phyloP scores from a whole-genome alignment of 1,140 invertebrate species.

The Drosophila sechellia region DNA sequence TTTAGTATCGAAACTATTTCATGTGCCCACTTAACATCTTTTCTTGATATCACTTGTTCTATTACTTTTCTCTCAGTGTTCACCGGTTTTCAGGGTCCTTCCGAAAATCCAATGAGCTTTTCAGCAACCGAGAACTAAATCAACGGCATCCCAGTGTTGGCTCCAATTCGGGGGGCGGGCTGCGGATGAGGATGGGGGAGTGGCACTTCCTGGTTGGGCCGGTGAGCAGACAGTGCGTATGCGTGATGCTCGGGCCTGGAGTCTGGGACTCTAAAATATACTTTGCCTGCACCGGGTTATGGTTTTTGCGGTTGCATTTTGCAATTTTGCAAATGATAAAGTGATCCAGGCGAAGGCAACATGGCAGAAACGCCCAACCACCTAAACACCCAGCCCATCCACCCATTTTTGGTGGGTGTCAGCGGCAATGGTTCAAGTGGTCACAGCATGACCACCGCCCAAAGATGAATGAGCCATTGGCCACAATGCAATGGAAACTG shows the following conservation, averaged over 20 bases:
- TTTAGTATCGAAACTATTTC: no score
- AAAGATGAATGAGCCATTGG: conserved; percentile 74
- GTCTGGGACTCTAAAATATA: conserved; percentile 69
- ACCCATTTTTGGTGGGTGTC: conserved; percentile 41
- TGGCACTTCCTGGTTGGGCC: conserved; percentile 48
- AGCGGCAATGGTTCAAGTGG: conserved; percentile 71
- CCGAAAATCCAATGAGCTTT: conserved; percentile 63
- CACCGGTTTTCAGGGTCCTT: background rate
- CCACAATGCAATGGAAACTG: conserved; percentile 62
- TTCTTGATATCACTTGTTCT: no score
- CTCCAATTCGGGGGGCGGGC: conserved; percentile 23
- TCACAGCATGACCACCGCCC: conserved; percentile 68
- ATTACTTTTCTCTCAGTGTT: background rate
- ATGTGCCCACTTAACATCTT: no score
- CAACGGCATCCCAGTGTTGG: conserved; percentile 48
- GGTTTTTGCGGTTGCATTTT: conserved; percentile 80
- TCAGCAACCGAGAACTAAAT: conserved; percentile 68
- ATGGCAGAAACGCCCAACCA: conserved; percentile 12
- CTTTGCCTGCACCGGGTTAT: conserved; percentile 76
- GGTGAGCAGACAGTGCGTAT: conserved; percentile 68
- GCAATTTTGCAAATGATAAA: conserved; percentile 82
- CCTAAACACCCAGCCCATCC: background rate
- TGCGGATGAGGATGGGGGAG: background rate
- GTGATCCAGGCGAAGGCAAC: conserved; percentile 57
- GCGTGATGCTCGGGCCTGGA: conserved; percentile 39